phyloP scores from a whole-genome alignment of 2,113 vertebrate genomes.

The Nannospalax galili region DNA sequence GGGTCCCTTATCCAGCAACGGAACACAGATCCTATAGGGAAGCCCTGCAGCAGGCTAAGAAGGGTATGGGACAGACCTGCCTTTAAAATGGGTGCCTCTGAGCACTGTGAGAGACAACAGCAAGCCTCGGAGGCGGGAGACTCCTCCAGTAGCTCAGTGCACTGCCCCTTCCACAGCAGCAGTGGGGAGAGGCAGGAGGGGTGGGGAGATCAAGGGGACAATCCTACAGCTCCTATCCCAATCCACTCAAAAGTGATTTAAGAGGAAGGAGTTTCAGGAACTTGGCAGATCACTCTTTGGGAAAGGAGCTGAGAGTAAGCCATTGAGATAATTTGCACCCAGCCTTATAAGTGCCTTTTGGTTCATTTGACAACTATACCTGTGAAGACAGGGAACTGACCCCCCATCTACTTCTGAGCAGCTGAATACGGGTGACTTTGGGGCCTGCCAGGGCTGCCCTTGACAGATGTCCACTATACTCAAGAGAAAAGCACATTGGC shows the following conservation, averaged over 20 bases:
- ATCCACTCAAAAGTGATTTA: rapidly evolving
- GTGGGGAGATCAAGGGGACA: neutral
- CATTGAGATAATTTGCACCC: too few species aligned
- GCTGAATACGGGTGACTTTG: neutral
- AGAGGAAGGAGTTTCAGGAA: neutral
- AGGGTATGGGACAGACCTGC: neutral
- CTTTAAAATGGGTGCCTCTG: neutral
- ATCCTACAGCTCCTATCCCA: rapidly evolving
- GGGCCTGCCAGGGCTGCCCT: neutral
- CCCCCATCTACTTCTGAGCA: neutral
- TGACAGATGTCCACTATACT: rapidly evolving
- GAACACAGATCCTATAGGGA: rapidly evolving
- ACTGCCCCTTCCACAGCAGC: neutral
- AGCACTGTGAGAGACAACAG: neutral
- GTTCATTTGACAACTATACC: neutral
- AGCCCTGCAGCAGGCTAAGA: too few species aligned
- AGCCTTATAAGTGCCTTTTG: neutral
- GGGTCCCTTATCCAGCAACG: too few species aligned
- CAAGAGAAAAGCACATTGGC: too few species aligned
- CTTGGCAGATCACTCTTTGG: neutral
- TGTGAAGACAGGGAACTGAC: neutral
- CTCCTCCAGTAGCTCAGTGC: rapidly evolving
- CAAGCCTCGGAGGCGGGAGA: neutral
- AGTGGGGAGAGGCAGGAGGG: rapidly evolving
- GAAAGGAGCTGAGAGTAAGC: too few species aligned